Evolutionary conservation across 2,888 invertebrate species (phyloP), one percentile per base, ranked within the genome.

Genomic region (Phalera bucephala): DNA sequence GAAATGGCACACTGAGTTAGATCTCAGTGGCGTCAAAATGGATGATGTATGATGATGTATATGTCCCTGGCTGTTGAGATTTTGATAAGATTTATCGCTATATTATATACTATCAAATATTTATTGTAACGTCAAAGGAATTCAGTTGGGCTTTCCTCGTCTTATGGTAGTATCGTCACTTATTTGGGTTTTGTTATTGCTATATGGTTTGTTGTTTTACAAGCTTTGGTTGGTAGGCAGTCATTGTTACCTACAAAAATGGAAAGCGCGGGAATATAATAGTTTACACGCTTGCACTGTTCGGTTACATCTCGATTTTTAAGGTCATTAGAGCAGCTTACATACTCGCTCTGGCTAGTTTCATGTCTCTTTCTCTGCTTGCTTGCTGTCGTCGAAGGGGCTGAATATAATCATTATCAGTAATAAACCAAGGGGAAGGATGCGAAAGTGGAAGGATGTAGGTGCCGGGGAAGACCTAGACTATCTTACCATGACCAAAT

Each of bases 21-120:
- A 64, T 59, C 44, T 52, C 54, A 56, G 52, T 57, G 65, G 68
- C 73, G 85, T 80, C 81, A 78, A 81, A 71, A 70, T 66, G 33
- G 66, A 71, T 85, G 87, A 88, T 87, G 80, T 67, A 88, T 78
- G 77, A 83, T 86, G 82, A 83, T 85, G 59, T 70, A 86, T 71
- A 63, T 42, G 66, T 52, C 54, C 62, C 59, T 57, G 71, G 68
- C 69, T 68, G 64, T 60, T 49, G 39, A 65, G 63, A 69, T 62
- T 53, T 40, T 60, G 76, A 80, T 80, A 82, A 74, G 45, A 36
- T 36, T 49, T 68, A 71, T 72, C 71, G 53, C 35, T 40, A 17
- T 32, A n/a, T n/a, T n/a, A n/a, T 35, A 33, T 31, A 22, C 19
- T 32, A 34, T 15, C 45, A 53, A 62, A 64, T 62, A 66, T 68